Base-by-base conservation (phyloP, 2,888 invertebrate species). In the Aphodius sticticus region DNA sequence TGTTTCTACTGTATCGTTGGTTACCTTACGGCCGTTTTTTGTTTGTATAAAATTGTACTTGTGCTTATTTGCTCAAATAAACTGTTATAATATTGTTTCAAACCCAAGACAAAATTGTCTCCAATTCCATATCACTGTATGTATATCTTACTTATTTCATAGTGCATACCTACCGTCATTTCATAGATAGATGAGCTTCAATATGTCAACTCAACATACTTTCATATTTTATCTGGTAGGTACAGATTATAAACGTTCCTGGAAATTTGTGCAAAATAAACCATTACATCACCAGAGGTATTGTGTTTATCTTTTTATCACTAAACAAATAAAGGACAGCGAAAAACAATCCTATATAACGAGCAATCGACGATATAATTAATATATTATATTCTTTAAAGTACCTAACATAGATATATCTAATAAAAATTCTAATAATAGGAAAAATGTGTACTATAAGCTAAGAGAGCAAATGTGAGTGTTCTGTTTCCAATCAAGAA, bases 401-500 rank as follows among this genome's bases (percentile, higher is more conserved):
- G 1, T 53, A 9, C 12, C 53, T 53, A 26, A 26, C 26, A 26
- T 26, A 26, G 26, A 26, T 3, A 26, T 3, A 26, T 26, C 26
- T 26, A 26, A 26, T 26, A 26, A 26, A 26, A 26, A 26, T 26
- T 26, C 26, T 26, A 26, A 26, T 26, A 26, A 26, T 26, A 26
- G 26, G 26, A 26, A 26, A 2, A 9, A 53, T 53, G 7, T 53
- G 53, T 12, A 12, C 12, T 53, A 53, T 53, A 53, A 53, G 12
- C 53, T 53, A 53, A 53, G 53, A 9, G 4, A 2, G 26, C 26
- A 26, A 26, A 5, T 9, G 53, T 5, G 12, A 12, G 53, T 53
- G 53, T 53, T 53, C 53, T 53, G 53, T 53, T 53, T 53, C 53
- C 53, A 53, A 53, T 53, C 82, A 81, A 82, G 83, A 83, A 84